Percentiles rank a stretch among this genome's conserved stretches.
Conservation (phyloP, 2,888 invertebrate genomes). For the Lomographa bimaculata region DNA sequence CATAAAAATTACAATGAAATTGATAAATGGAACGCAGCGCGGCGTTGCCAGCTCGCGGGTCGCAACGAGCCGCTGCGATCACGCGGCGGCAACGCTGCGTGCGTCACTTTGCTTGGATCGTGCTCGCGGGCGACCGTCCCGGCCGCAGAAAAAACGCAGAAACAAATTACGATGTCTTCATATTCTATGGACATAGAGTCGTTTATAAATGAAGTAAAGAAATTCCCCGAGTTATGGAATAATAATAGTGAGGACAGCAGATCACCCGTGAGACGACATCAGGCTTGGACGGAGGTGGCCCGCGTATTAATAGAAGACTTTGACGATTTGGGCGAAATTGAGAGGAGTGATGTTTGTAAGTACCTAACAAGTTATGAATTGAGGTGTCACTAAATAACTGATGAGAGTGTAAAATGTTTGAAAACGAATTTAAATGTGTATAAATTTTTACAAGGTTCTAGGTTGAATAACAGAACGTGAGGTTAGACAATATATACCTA, state of each 20-base stretch:
- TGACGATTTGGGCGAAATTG: conserved; percentile 49
- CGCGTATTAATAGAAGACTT: conserved; percentile 56
- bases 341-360: conserved; percentile 64
- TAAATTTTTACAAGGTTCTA: no score
- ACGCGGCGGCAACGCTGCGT: conserved; percentile 58
- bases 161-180: conserved; percentile 33
- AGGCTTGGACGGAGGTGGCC: conserved; percentile 61
- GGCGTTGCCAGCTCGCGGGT: conserved; percentile 47
- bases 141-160: conserved; percentile 37
- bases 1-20: conserved; percentile 27
- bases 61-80: conserved; percentile 52
- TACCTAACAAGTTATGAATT: no score
- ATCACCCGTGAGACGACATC: conserved; percentile 46
- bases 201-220: conserved; percentile 66
- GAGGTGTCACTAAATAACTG: no score
- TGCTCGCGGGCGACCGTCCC: conserved; percentile 43
- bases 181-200: conserved; percentile 47
- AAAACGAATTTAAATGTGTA: no score
- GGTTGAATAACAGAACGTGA: no score
- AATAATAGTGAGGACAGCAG: conserved; percentile 50
- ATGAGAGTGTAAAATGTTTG: no score
- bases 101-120: conserved; percentile 50
- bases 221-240: conserved; percentile 63
- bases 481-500: no score
- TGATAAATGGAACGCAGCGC: conserved; percentile 34